Evolutionary conservation across 2,888 invertebrate genomes (phyloP).

Genomic region (Coremacera marginata): DNA sequence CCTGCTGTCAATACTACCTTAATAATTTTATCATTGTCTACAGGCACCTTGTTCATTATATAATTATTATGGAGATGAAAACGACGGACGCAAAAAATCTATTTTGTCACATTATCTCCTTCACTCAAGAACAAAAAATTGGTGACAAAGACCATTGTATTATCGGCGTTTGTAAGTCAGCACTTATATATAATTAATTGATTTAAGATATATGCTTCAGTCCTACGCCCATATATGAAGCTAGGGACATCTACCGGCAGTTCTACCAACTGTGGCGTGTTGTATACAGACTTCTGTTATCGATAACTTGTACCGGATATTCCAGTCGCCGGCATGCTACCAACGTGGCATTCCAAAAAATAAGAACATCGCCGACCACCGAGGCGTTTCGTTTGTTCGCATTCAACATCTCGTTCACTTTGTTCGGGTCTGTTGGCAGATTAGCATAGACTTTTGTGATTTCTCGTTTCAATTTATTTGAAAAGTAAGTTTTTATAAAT

Average conservation of each 20-base stretch:
- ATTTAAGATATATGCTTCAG: no score
- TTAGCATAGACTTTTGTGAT: conserved; percentile 71
- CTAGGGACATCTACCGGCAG: not conserved
- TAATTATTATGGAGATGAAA: no score
- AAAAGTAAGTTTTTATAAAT: conserved; percentile 61
- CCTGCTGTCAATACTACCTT: no score
- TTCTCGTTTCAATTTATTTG: conserved; percentile 65
- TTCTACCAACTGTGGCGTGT: conserved; percentile 10
- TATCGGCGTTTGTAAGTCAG: no score
- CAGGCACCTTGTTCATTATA: no score
- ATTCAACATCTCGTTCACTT: conserved; percentile 76
- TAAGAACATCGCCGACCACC: conserved; percentile 41
- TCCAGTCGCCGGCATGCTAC: conserved; percentile 32
- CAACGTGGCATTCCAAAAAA: conserved; percentile 37
- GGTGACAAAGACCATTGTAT: no score
- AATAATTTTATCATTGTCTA: no score
- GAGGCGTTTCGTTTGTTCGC: conserved; percentile 61
- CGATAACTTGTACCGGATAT: conserved; percentile 20
- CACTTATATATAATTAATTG: no score
- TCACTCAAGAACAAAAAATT: no score
- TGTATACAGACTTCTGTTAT: not conserved
- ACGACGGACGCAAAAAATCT: no score
- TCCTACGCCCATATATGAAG: no score
- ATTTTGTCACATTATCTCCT: no score
- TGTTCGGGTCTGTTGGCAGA: conserved; percentile 78